Conservation (phyloP, 92 coral and sea anemone genomes). For the Epizoanthus ramosus region DNA sequence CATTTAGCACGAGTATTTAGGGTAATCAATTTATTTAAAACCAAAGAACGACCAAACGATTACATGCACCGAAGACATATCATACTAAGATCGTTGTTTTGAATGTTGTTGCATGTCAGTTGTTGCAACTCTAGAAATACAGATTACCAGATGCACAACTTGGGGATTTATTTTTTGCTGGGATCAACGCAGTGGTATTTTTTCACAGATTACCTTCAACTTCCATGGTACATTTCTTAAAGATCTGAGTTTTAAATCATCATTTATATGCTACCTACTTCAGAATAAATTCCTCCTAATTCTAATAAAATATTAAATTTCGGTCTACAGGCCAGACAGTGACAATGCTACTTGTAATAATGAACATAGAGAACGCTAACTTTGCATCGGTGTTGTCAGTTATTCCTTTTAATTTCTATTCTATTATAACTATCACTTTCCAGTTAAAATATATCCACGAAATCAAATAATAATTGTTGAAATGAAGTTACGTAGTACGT, state of each 20-base stretch:
- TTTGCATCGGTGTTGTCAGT: no score
- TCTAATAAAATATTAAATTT: constrained; percentile 13
- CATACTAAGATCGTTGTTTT: not conserved
- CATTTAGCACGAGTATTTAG: not conserved
- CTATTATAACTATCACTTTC: no score
- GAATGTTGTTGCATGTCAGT: not conserved
- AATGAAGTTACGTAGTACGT: no score
- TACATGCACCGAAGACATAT: not conserved
- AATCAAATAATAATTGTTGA: no score
- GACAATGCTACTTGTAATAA: not conserved
- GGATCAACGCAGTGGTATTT: not conserved
- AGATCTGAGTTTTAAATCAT: not conserved
- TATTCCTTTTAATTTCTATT: no score
- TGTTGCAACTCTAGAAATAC: not conserved
- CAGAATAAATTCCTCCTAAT: constrained; percentile 11
- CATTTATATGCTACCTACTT: not conserved
- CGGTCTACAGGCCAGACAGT: not conserved
- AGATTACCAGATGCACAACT: not conserved
- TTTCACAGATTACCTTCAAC: not conserved
- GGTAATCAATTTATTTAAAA: not conserved
- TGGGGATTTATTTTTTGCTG: not conserved
- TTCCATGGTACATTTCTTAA: not conserved
- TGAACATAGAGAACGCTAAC: no score
- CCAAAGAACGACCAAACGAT: not conserved
- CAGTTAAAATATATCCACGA: no score